Conservation (phyloP, 1,140 invertebrate genomes). For the Drosophila ananassae region DNA sequence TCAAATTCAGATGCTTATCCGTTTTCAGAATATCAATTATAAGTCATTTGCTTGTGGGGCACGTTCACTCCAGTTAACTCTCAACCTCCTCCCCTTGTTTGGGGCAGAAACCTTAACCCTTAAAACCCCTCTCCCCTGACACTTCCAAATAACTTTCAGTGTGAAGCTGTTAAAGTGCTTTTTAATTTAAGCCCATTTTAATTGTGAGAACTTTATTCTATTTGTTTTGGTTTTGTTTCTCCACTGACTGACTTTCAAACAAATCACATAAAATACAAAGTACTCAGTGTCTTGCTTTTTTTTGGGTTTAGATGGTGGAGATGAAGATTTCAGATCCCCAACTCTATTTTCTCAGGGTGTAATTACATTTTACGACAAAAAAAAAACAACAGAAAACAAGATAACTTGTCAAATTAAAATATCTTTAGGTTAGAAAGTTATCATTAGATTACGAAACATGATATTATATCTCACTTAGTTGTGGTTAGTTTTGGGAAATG, state of each 20-base stretch:
- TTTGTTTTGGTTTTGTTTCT: slow-evolving; percentile 49
- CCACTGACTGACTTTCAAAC: slow-evolving; percentile 21
- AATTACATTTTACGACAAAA: slow-evolving; percentile 68
- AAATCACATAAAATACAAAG: slow-evolving; percentile 57
- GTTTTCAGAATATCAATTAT: slow-evolving; percentile 83
- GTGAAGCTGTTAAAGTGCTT: slow-evolving; percentile 81
- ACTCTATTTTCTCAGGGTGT: slow-evolving; percentile 40
- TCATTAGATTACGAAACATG: background rate
- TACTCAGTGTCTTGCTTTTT: slow-evolving; percentile 18
- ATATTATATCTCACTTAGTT: background rate
- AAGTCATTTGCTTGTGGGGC: slow-evolving; percentile 76
- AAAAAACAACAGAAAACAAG: slow-evolving; percentile 14
- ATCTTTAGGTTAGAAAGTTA: slow-evolving; percentile 8
- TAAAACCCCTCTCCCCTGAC: slow-evolving; percentile 5
- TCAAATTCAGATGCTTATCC: slow-evolving; percentile 65
- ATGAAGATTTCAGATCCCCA: slow-evolving; percentile 18
- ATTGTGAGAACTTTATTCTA: slow-evolving; percentile 82
- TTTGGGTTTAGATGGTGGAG: background rate
- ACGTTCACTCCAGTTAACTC: slow-evolving; percentile 48
- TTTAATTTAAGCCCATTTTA: slow-evolving; percentile 82
- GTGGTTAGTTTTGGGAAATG: background rate
- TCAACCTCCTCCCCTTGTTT: no score
- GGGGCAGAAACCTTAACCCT: slow-evolving; percentile 47
- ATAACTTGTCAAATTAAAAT: slow-evolving; percentile 36
- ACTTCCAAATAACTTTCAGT: slow-evolving; percentile 26